Evolutionary conservation across 2,888 invertebrate species (phyloP).

Genomic region (Yponomeuta sedellus): DNA sequence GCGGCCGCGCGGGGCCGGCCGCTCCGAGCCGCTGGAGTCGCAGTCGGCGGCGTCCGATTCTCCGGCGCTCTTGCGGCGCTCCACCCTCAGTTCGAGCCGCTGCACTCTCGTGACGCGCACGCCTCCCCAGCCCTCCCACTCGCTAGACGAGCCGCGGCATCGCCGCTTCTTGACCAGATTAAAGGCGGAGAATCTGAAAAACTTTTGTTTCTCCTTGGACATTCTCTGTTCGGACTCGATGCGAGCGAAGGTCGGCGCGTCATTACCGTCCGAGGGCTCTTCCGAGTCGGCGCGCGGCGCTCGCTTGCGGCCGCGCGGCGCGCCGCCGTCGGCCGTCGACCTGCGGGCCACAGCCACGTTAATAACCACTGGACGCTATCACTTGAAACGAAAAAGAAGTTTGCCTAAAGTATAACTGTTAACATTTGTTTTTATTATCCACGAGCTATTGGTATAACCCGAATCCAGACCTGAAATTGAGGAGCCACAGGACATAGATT

Average conservation of each 20-base stretch:
- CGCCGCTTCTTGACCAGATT: conserved; percentile 79
- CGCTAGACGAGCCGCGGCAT: conserved; percentile 49
- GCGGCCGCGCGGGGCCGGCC: conserved; percentile 20
- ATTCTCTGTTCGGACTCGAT: conserved; percentile 82
- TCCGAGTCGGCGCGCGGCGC: conserved; percentile 49
- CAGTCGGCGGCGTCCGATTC: conserved; percentile 21
- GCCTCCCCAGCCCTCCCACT: conserved; percentile 59
- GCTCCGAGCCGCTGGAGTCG: conserved; percentile 17
- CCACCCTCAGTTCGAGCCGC: conserved; percentile 20
- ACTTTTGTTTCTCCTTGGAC: conserved; percentile 92
- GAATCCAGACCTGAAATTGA: no score
- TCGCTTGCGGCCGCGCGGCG: conserved; percentile 44
- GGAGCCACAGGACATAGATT: no score
- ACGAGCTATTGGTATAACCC: no score
- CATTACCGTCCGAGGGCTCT: conserved; percentile 72
- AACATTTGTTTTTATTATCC: no score
- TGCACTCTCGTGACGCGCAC: conserved; percentile 37
- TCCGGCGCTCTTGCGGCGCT: not conserved
- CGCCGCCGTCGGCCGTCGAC: conserved; percentile 38
- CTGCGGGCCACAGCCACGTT: conserved; percentile 28
- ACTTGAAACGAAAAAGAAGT: no score
- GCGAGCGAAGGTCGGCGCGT: conserved; percentile 35
- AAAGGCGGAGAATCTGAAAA: conserved; percentile 88
- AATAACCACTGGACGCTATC: no score
- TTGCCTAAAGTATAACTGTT: no score